Evolutionary conservation across 2,888 invertebrate genomes (phyloP).

Genomic region (Silvanus unidentatus): DNA sequence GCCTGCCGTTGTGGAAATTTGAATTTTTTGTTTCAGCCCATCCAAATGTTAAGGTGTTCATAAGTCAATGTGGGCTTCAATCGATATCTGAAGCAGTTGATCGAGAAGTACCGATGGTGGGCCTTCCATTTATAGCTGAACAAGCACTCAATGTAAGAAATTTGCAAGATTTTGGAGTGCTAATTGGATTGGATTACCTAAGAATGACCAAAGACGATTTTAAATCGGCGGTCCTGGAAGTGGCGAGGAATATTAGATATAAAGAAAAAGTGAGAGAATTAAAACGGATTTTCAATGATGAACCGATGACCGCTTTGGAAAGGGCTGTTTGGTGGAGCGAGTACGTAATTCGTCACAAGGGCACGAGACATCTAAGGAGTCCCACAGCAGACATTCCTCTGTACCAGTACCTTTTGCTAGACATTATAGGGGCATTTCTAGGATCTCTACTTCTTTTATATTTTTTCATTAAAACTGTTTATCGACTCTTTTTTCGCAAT

Average conservation of each 20-base stretch:
- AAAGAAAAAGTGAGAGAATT: conserved; percentile 2
- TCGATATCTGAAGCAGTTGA: conserved; percentile 33
- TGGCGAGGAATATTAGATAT: conserved; percentile 24
- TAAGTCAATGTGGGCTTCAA: conserved; percentile 33
- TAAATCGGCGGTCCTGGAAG: conserved; percentile 25
- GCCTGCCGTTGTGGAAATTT: not conserved
- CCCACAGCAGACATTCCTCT: conserved; percentile 44
- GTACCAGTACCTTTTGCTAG: conserved; percentile 45
- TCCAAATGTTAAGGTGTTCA: conserved; percentile 31
- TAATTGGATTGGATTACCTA: conserved; percentile 22
- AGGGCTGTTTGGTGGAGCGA: conserved; percentile 34
- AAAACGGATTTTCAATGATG: conserved; percentile 11
- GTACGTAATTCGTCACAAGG: conserved; percentile 33
- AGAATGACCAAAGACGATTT: conserved; percentile 29
- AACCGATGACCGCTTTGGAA: conserved; percentile 28
- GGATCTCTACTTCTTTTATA: no score
- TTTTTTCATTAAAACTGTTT: no score
- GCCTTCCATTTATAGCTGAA: conserved; percentile 34
- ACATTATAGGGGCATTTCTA: conserved; percentile 29
- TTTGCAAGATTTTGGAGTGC: conserved; percentile 24
- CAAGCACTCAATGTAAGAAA: conserved; percentile 30
- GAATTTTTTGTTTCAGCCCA: conserved; percentile 23
- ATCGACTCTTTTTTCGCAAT: no score
- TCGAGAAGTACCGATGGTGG: conserved; percentile 30
- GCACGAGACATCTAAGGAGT: conserved; percentile 47